Conservation (phyloP, 2,113 vertebrate genomes). For the Thunnus thynnus region DNA sequence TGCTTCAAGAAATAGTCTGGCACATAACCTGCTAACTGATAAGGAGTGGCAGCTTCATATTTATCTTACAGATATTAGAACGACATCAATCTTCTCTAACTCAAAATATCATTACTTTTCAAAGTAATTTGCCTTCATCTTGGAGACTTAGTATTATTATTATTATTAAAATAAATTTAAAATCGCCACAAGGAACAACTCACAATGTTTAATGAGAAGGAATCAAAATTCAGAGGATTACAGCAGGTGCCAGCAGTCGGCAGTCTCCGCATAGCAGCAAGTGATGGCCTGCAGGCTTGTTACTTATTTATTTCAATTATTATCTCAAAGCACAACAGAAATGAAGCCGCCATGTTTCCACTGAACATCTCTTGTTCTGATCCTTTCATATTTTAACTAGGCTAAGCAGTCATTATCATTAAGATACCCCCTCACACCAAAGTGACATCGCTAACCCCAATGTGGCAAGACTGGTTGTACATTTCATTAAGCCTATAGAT, state of each 20-base stretch:
- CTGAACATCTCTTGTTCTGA: neutral
- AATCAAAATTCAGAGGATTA: neutral
- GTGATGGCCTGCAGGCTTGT: conserved; percentile 2
- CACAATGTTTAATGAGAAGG: neutral
- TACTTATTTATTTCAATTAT: neutral
- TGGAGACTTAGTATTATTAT: too few species aligned
- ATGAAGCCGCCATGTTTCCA: neutral
- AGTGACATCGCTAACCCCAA: neutral
- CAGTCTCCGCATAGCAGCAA: conserved; percentile 14
- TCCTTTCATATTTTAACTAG: conserved; percentile 2
- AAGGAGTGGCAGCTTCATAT: too few species aligned
- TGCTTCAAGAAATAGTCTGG: too few species aligned
- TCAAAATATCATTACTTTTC: too few species aligned
- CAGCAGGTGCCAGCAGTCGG: conserved; percentile 29
- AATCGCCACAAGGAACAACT: conserved; percentile 9
- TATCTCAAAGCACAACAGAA: conserved; percentile 13
- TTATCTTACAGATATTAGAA: too few species aligned
- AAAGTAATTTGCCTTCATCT: too few species aligned
- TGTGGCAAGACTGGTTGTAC: neutral
- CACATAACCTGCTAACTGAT: too few species aligned
- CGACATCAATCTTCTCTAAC: too few species aligned
- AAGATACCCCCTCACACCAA: neutral
- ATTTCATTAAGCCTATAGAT: neutral
- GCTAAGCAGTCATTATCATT: neutral
- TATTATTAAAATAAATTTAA: too few species aligned